Conservation (phyloP, 2,797 vertebrate species). For the Danio tinwini region DNA sequence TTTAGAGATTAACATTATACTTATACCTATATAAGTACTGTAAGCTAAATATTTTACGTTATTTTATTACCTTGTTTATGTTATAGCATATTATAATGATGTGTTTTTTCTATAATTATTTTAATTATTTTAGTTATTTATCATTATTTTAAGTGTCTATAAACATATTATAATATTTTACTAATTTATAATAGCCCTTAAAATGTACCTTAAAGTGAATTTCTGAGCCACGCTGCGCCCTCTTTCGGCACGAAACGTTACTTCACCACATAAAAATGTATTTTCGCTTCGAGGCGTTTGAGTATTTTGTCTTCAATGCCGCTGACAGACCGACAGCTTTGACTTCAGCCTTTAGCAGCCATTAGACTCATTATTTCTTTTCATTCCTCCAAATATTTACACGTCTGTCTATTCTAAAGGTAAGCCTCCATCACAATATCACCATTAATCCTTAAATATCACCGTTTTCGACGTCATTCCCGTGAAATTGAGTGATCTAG, state of each 20-base stretch:
- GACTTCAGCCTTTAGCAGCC: slow-evolving; percentile 52
- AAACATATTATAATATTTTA: not conserved
- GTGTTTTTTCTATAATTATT: no score
- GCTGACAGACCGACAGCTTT: slow-evolving; percentile 53
- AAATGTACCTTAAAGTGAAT: no score
- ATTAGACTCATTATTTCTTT: slow-evolving; percentile 39
- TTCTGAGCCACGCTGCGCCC: slow-evolving; percentile 25
- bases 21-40: no score
- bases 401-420: slow-evolving; percentile 25
- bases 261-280: accelerated
- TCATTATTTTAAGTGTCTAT: not conserved
- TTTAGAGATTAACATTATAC: no score
- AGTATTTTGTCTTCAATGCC: slow-evolving; percentile 42
- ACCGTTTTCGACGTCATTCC: not conserved
- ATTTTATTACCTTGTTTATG: no score
- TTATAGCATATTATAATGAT: no score
- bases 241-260: accelerated
- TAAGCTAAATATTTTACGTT: no score
- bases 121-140: not conserved
- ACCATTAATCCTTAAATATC: not conserved
- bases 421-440: not conserved
- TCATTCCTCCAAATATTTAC: slow-evolving; percentile 14
- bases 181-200: not conserved
- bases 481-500: not conserved
- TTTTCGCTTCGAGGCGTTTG: slow-evolving; percentile 1